phyloP scores from a whole-genome alignment of 2,888 invertebrate species.

The Bhutanitis thaidina region DNA sequence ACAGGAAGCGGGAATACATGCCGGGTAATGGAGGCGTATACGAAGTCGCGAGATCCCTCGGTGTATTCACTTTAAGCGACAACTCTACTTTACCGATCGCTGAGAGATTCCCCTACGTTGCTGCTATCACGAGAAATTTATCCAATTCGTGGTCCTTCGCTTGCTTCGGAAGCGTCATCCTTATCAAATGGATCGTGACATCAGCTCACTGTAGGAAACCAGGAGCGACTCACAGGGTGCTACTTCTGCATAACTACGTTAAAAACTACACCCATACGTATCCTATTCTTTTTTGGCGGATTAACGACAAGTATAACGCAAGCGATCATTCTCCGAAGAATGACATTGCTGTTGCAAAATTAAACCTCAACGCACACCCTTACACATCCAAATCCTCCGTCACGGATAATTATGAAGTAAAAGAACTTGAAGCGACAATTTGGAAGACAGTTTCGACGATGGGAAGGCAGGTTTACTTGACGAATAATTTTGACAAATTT shows the following conservation, averaged over 20 bases:
- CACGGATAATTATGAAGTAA: constrained; percentile 36
- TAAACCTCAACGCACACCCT: constrained; percentile 41
- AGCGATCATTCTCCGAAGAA: constrained; percentile 35
- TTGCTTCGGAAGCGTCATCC: constrained; percentile 59
- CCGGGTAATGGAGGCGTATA: constrained; percentile 33
- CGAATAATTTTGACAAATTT: constrained; percentile 53
- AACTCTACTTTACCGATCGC: constrained; percentile 32
- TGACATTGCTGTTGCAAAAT: constrained; percentile 61
- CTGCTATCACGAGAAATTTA: constrained; percentile 52
- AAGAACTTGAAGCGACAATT: constrained; percentile 40
- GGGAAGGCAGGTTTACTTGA: constrained; percentile 55
- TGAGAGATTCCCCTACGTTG: constrained; percentile 55
- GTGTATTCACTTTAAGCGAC: constrained; percentile 45
- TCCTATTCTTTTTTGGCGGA: constrained; percentile 54
- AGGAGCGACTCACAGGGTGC: constrained; percentile 47
- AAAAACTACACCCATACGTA: constrained; percentile 51
- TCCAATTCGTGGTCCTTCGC: constrained; percentile 49
- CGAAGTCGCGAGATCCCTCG: constrained; percentile 44
- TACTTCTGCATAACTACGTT: constrained; percentile 51
- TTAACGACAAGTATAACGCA: constrained; percentile 52
- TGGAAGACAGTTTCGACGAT: constrained; percentile 66
- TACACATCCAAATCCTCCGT: constrained; percentile 40
- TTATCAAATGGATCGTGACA: constrained; percentile 58
- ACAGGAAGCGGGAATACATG: constrained; percentile 40
- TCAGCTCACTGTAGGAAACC: constrained; percentile 56